Base-by-base conservation (phyloP, 2,797 vertebrate genomes). In the Myotis daubentonii region DNA sequence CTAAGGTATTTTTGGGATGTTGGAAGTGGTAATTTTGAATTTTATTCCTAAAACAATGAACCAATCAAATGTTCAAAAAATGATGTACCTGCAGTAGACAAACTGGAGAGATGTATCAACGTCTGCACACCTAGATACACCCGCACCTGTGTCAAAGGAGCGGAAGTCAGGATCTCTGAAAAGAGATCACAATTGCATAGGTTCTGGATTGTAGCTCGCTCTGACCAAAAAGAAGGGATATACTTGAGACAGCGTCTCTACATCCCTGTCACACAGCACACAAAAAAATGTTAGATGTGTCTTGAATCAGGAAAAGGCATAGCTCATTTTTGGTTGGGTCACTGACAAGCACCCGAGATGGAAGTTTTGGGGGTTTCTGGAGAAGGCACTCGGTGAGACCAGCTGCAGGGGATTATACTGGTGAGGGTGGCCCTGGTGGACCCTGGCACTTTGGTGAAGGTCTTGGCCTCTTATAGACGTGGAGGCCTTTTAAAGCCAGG, bases 101-200 rank as follows among this genome's bases (percentile, higher is more conserved):
- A 16, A 0, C 2, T 6, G 5, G 65, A 20, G 16, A 60, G 33
- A 3, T 6, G 11, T 3, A 1, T 36, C 2, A 0, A 0, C 2
- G 1, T n/a, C 6, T 0, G 47, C 12, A 0, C 16, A n/a, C 3
- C 5, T 33, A 25, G 15, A 4, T 0, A 1, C 41, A 1, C 5
- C 12, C 6, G 8, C 6, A 4, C 8, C 3, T 0, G 3, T 15
- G 30, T 74, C 33, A 20, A 25, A 9, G 41, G 38, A 38, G 51
- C 25, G 28, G 0, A 33, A 33, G 30, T 10, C 60, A 9, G 28
- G 20, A 1, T 25, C 82, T 65, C 16, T 55, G 53, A 5, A 74
- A 65, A 33, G 15, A 80, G 13, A 3, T 8, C 1, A 0, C 1
- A 16, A 1, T 2, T 3, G 22, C 41, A 3, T 3, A 1, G 8